Percentiles rank a stretch among this genome's conserved stretches.
These are phyloP conservation scores for Peromyscus californicus DNA, from an alignment of 2,113 vertebrate species.

Conservation along the genomic window DNA sequence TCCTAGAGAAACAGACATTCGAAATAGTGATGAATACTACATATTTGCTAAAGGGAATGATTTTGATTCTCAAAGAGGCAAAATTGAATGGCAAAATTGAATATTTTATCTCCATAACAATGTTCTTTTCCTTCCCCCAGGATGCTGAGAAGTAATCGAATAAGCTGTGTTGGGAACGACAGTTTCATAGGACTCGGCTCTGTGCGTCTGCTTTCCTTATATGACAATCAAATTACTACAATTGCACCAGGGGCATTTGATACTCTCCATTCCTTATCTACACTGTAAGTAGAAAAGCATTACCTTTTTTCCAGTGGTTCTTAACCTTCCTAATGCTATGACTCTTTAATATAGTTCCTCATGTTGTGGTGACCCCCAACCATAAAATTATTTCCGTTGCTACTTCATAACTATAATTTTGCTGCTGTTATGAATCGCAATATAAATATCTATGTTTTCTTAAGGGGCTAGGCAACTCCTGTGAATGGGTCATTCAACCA, in stretches of 20 bases:
- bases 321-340: background rate
- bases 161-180: conserved; percentile 97
- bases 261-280: conserved; percentile 97
- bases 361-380: background rate
- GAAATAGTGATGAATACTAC: background rate
- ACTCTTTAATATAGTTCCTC: background rate
- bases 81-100: conserved; percentile 20
- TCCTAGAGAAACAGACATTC: background rate
- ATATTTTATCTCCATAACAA: conserved; percentile 44
- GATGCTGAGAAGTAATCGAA: conserved; percentile 98
- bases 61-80: conserved; percentile 33
- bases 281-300: conserved; percentile 90
- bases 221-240: conserved; percentile 98
- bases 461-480: background rate
- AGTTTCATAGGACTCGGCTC: conserved; percentile 98
- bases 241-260: conserved; percentile 96
- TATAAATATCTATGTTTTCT: background rate
- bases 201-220: conserved; percentile 96
- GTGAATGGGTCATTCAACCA: background rate
- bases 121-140: conserved; percentile 83
- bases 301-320: background rate
- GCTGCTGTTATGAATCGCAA: background rate
- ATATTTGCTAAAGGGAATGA: background rate
- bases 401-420: background rate
- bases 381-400: background rate